phyloP scores from a whole-genome alignment of 1,140 invertebrate genomes.

The Drosophila suzukii region DNA sequence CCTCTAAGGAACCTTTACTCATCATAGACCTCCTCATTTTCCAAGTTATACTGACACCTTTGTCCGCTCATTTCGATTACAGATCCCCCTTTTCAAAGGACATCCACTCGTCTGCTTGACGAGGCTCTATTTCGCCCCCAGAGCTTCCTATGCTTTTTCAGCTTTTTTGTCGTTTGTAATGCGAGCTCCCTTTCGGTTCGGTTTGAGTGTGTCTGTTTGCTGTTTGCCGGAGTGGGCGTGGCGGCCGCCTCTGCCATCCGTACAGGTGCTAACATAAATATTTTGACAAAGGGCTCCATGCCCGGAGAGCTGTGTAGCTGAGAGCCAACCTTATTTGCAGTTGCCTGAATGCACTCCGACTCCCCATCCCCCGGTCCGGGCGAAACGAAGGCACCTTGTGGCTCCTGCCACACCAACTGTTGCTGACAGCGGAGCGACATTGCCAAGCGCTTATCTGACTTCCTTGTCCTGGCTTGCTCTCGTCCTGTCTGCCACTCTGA shows the following conservation, averaged over 20 bases:
- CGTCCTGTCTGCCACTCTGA: constrained; percentile 3
- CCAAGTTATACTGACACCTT: neutral
- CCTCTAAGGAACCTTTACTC: no score
- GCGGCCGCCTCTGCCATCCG: constrained; percentile 2
- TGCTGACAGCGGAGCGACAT: constrained; percentile 21
- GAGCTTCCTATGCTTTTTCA: neutral
- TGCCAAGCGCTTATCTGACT: constrained; percentile 65
- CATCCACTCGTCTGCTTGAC: constrained; percentile 3
- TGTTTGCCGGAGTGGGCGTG: constrained; percentile 6
- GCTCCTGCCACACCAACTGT: constrained; percentile 1
- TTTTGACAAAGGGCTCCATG: constrained; percentile 65
- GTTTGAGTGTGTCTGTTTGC: neutral
- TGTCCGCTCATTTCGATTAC: neutral
- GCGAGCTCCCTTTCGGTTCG: constrained; percentile 4
- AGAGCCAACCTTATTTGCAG: constrained; percentile 56
- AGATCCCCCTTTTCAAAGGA: neutral
- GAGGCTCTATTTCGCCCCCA: neutral
- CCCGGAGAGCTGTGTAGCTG: neutral
- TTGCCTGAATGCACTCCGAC: constrained; percentile 52
- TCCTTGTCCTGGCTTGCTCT: constrained; percentile 38
- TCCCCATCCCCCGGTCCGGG: neutral
- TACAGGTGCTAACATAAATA: constrained; percentile 78
- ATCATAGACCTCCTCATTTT: no score
- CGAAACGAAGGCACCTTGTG: neutral
- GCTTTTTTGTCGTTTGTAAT: constrained; percentile 41